These are phyloP conservation scores for Pandion haliaetus DNA, from an alignment of 2,113 vertebrate species.

Conservation along the genomic window DNA sequence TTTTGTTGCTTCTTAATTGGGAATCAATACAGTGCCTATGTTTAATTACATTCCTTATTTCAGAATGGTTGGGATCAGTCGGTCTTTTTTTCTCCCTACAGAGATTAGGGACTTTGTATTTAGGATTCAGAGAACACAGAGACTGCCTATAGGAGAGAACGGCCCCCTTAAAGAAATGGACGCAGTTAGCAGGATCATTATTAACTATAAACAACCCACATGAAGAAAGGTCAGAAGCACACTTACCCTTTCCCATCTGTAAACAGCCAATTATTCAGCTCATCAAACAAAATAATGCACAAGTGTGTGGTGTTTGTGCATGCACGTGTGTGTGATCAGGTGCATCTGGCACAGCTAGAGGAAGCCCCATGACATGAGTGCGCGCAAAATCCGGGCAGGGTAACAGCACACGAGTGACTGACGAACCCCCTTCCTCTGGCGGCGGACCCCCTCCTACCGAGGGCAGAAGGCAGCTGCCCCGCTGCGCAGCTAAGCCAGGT, in stretches of 20 bases:
- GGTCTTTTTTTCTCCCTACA: background rate
- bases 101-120: background rate
- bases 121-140: background rate
- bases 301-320: background rate
- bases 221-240: background rate
- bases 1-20: background rate
- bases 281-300: background rate
- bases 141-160: background rate
- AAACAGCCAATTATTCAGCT: background rate
- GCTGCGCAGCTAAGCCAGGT: background rate
- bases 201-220: background rate
- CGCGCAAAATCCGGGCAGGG: rapidly evolving
- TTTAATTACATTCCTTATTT: background rate
- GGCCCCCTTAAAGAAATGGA: background rate
- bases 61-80: background rate
- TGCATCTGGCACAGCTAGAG: rapidly evolving
- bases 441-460: background rate
- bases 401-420: rapidly evolving
- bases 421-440: rapidly evolving
- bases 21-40: background rate
- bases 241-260: background rate
- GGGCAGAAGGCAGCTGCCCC: background rate
- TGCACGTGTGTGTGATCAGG: background rate
- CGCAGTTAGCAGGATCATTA: background rate
- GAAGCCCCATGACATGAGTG: rapidly evolving